Percentiles rank a stretch among this genome's conserved stretches.
Evolutionary conservation across 2,888 invertebrate genomes (phyloP).

Genomic region (Maniola hyperantus): DNA sequence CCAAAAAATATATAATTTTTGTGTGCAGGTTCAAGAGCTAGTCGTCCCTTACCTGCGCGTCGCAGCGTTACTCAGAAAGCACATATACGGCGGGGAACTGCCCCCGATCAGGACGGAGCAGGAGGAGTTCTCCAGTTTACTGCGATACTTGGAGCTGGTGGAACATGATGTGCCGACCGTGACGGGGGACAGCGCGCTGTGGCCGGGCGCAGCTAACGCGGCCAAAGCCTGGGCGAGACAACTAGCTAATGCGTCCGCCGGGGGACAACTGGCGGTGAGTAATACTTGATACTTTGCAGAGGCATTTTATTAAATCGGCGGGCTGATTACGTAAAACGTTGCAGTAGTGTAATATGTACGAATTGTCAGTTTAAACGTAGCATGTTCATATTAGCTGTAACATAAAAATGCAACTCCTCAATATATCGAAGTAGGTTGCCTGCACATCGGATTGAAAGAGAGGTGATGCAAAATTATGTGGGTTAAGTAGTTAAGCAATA

Average conservation of each 20-base stretch:
- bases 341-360: too few relatives aligned
- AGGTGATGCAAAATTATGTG: too few relatives aligned
- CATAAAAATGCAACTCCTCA: too few relatives aligned
- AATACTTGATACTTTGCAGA: too few relatives aligned
- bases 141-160: slow-evolving; percentile 88
- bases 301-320: too few relatives aligned
- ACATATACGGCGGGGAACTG: slow-evolving; percentile 90
- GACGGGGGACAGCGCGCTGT: slow-evolving; percentile 44
- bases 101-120: slow-evolving; percentile 85
- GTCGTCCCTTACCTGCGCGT: slow-evolving; percentile 93
- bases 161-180: slow-evolving; percentile 34
- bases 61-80: slow-evolving; percentile 91
- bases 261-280: slow-evolving; percentile 66
- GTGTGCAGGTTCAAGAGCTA: slow-evolving; percentile 86
- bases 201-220: slow-evolving; percentile 44
- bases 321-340: too few relatives aligned
- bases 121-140: slow-evolving; percentile 89
- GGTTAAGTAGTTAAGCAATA: too few relatives aligned
- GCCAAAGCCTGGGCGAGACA: slow-evolving; percentile 60
- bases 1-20: not conserved
- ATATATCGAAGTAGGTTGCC: too few relatives aligned
- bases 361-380: too few relatives aligned
- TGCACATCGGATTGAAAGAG: too few relatives aligned
- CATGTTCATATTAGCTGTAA: too few relatives aligned
- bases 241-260: slow-evolving; percentile 57